Percentiles rank a stretch among this genome's conserved stretches.
Evolutionary conservation across 2,888 invertebrate species (phyloP).

Genomic region (Deroplatys truncata): DNA sequence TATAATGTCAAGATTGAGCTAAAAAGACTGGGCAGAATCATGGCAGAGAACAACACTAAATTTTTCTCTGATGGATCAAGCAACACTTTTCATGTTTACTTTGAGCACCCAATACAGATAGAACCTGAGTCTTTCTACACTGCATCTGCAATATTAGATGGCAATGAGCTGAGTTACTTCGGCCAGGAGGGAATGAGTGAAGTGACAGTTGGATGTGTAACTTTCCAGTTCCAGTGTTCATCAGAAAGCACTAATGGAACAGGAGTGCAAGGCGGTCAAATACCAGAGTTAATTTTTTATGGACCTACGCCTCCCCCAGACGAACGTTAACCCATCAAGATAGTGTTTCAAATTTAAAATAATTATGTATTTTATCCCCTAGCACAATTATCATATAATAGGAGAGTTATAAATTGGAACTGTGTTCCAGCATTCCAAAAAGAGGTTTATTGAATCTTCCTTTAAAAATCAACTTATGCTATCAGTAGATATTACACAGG

Average conservation of each 20-base stretch:
- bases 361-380: background rate
- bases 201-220: conserved; percentile 86
- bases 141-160: conserved; percentile 91
- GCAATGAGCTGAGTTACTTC: conserved; percentile 91
- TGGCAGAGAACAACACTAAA: conserved; percentile 88
- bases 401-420: background rate
- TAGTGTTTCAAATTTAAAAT: background rate
- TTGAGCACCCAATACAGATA: conserved; percentile 69
- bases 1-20: conserved; percentile 93
- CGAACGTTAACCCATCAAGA: conserved; percentile 46
- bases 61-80: conserved; percentile 96
- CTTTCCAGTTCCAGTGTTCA: conserved; percentile 96
- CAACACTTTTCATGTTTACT: conserved; percentile 89
- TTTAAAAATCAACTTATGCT: background rate
- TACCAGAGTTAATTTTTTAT: conserved; percentile 94
- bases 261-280: conserved; percentile 95
- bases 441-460: background rate
- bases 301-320: conserved; percentile 63
- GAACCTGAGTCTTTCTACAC: conserved; percentile 91
- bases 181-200: conserved; percentile 96
- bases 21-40: conserved; percentile 79
- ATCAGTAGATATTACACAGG: too few relatives aligned
- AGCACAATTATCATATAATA: background rate
- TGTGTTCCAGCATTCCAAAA: background rate
- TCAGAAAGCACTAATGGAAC: conserved; percentile 97